Percentiles rank a stretch among this genome's conserved stretches.
Conservation (phyloP, 23 tunicate species). For the Halocynthia aurantium region DNA sequence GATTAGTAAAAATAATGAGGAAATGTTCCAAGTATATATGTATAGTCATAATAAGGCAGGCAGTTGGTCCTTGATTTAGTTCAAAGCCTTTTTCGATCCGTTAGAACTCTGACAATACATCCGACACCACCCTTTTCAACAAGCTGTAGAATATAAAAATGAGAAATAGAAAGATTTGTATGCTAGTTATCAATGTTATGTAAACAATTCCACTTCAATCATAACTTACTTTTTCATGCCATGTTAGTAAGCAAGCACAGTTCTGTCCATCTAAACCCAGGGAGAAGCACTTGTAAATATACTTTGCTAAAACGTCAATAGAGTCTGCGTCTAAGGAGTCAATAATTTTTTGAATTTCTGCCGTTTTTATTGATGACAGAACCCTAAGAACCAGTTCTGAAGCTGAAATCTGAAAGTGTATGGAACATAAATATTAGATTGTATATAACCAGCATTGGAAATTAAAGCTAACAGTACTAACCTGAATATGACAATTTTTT, state of each 20-base stretch:
- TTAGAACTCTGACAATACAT: constrained; percentile 73
- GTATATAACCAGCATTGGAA: background rate
- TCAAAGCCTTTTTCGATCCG: constrained; percentile 82
- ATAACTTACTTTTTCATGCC: constrained; percentile 72
- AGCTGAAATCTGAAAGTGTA: constrained; percentile 22
- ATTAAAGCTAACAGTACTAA: background rate
- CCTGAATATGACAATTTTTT: constrained; percentile 25
- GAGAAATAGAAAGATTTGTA: background rate
- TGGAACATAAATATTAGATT: background rate
- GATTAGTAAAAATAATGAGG: too few relatives aligned
- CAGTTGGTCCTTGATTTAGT: background rate
- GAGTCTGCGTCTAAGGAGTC: constrained; percentile 49
- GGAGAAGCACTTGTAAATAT: constrained; percentile 93
- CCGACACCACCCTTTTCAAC: constrained; percentile 84
- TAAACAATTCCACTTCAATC: background rate
- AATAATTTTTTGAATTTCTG: constrained; percentile 60
- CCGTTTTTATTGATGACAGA: constrained; percentile 56
- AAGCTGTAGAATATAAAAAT: background rate
- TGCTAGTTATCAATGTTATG: background rate
- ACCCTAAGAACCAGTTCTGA: constrained; percentile 70
- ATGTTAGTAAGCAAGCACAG: constrained; percentile 62
- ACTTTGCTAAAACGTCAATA: constrained; percentile 74
- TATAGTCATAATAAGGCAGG: too few relatives aligned
- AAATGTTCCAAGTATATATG: too few relatives aligned
- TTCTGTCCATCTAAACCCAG: constrained; percentile 81